phyloP scores from a whole-genome alignment of 2,888 invertebrate species.

The Chesias legatella region DNA sequence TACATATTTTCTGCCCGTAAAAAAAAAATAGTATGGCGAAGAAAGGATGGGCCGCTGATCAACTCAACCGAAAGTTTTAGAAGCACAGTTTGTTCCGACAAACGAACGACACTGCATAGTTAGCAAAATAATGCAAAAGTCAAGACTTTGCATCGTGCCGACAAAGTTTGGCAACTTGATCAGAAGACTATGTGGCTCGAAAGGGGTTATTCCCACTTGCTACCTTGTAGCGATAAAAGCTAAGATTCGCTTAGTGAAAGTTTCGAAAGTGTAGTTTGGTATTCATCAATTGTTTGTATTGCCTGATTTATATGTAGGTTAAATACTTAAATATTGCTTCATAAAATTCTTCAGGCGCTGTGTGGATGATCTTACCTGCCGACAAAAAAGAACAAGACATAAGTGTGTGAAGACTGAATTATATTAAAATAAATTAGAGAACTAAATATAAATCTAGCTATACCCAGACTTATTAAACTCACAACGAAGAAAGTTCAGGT shows the following conservation, averaged over 20 bases:
- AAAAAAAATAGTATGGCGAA: too few species aligned
- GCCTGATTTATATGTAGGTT: background rate
- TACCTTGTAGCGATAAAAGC: too few species aligned
- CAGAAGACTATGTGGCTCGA: background rate
- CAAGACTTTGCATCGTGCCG: slow-evolving; percentile 3
- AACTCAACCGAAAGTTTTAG: too few species aligned
- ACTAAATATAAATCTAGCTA: background rate
- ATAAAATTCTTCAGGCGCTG: background rate
- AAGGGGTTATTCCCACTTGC: too few species aligned
- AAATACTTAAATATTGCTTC: slow-evolving; percentile 6
- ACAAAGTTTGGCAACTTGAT: background rate
- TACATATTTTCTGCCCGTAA: too few species aligned
- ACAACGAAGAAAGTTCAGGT: slow-evolving; percentile 9
- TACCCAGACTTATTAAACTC: slow-evolving; percentile 8
- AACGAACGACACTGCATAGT: background rate
- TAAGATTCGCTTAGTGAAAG: too few species aligned
- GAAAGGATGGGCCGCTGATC: too few species aligned
- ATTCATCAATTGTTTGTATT: background rate
- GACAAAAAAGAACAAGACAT: slow-evolving; percentile 8
- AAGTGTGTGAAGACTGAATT: too few species aligned
- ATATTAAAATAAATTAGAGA: background rate
- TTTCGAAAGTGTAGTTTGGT: background rate
- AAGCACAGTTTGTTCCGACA: slow-evolving; percentile 4
- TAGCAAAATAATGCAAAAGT: slow-evolving; percentile 4
- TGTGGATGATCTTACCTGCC: slow-evolving; percentile 5